A percentile compares a stretch with the other conserved stretches of the same genome.
Evolutionary conservation across 2,113 vertebrate genomes (phyloP).

Genomic region (Pardalotus punctatus): DNA sequence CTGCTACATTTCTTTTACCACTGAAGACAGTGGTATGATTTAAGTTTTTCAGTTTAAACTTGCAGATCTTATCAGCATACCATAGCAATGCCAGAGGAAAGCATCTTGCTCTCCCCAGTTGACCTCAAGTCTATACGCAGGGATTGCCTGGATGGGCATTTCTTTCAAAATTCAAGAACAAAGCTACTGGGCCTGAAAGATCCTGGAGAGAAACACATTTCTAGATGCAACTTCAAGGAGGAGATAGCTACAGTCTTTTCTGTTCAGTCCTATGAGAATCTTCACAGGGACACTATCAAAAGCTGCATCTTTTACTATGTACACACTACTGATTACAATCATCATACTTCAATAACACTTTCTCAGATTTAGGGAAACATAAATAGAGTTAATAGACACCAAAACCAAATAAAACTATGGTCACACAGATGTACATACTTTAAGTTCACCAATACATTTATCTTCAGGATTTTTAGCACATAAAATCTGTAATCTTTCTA

Average conservation of each 20-base stretch:
- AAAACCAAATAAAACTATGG: neutral
- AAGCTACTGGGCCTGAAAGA: neutral
- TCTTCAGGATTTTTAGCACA: neutral
- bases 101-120: rapidly evolving
- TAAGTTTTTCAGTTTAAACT: neutral
- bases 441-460: neutral
- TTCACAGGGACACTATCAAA: neutral
- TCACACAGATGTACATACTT: neutral
- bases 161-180: no score
- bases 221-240: neutral
- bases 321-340: neutral
- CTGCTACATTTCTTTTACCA: neutral
- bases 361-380: neutral
- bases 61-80: neutral
- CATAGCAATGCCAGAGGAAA: neutral
- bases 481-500: neutral
- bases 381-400: neutral
- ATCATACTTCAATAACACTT: neutral
- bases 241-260: neutral
- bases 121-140: neutral
- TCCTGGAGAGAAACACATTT: neutral
- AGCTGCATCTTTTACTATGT: neutral
- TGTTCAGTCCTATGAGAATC: neutral
- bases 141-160: neutral
- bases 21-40: neutral